Evolutionary conservation across 2,888 invertebrate genomes (phyloP), one percentile per base, ranked within the genome.

Genomic region (Cryptocheilus praepositus): DNA sequence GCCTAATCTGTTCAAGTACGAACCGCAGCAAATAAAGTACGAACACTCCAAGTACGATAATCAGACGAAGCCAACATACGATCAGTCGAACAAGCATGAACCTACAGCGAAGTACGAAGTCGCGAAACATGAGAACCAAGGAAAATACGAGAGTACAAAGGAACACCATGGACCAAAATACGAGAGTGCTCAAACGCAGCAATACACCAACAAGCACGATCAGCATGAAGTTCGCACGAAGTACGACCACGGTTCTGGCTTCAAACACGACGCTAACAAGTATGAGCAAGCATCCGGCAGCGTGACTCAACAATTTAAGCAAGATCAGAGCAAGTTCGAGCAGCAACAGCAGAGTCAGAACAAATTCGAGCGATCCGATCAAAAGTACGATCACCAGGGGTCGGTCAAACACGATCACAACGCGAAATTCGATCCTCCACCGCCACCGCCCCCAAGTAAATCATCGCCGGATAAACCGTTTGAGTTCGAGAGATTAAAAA

Each of bases 401-500:
- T 57, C 62, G 13, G 59, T 59, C 3, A 85, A 85, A 22, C 86
- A 86, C 68, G 85, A 82, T 58, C 83, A 83, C 25, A 81, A 66
- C 8, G 71, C 70, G 1, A 86, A 87, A 55, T 83, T 85, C 64
- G 86, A 87, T n/a, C 77, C 82, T 1, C 80, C 85, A 0, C 61
- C 68, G 44, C 87, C 86, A 63, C 43, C 81, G 5, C 36, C 36
- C 11, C 36, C 36, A 1, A 36, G 36, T 11, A 36, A 36, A 36
- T 36, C 36, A 7, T 36, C 36, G 13, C 36, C 81, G 8, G 86
- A 86, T n/a, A 85, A 86, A 25, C 72, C 81, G 2, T 86, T 85
- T 61, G 88, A 88, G 44, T 83, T 82, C 61, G 87, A 88, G 8
- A 80, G 81, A 64, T 67, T 82, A 57, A 84, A 83, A 61, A 80